phyloP scores from a whole-genome alignment of 2,797 vertebrate species.

The Benthosema pterotum region DNA sequence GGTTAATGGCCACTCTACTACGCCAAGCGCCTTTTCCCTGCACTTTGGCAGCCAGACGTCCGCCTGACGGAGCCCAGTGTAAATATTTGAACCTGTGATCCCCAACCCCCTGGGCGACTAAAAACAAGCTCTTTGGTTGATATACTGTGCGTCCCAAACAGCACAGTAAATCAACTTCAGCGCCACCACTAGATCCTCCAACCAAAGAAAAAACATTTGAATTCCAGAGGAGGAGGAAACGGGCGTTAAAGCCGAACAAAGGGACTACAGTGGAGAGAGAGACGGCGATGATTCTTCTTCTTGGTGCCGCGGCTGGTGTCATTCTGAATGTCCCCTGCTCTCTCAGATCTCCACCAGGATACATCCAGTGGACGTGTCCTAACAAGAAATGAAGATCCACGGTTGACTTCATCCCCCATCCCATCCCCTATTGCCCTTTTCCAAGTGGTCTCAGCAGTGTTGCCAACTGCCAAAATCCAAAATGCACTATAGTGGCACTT shows the following conservation, averaged over 20 bases:
- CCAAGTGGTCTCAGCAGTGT: slow-evolving; percentile 17
- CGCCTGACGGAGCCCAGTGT: slow-evolving; percentile 71
- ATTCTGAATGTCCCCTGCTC: slow-evolving; percentile 25
- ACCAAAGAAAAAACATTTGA: slow-evolving; percentile 34
- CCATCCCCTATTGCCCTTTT: too few species aligned
- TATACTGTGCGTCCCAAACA: slow-evolving; percentile 34
- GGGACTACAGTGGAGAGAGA: slow-evolving; percentile 21
- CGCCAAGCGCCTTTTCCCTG: slow-evolving; percentile 54
- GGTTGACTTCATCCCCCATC: slow-evolving; percentile 35
- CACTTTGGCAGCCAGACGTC: slow-evolving; percentile 62
- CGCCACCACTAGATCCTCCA: slow-evolving; percentile 1
- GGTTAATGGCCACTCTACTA: slow-evolving; percentile 73
- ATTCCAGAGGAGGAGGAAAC: slow-evolving; percentile 26
- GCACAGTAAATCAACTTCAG: neutral
- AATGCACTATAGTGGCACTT: too few species aligned
- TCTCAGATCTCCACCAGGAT: slow-evolving; percentile 34
- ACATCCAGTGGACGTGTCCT: slow-evolving; percentile 27
- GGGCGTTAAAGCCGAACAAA: slow-evolving; percentile 40
- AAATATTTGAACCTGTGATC: slow-evolving; percentile 70
- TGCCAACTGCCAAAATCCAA: too few species aligned
- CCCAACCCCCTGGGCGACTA: slow-evolving; percentile 45
- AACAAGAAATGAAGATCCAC: slow-evolving; percentile 26
- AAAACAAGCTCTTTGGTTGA: slow-evolving; percentile 54
- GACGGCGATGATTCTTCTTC: slow-evolving; percentile 23
- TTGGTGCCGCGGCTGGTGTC: slow-evolving; percentile 47